Conservation (phyloP, 2,113 vertebrate species). For the Brachypodius melanocephalos region DNA sequence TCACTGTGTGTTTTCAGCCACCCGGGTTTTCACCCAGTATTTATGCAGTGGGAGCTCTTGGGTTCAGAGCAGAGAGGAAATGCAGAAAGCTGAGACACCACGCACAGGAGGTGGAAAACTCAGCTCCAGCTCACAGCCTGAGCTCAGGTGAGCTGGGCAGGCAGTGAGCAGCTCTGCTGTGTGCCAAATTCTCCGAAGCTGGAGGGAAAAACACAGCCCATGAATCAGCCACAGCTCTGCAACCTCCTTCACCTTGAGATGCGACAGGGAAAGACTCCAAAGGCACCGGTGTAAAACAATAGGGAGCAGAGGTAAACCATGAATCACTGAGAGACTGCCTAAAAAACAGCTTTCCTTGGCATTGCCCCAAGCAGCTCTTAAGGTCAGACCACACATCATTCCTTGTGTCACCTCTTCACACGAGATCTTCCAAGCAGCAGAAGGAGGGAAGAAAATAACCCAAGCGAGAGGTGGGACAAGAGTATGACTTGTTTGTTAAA, state of each 20-base stretch:
- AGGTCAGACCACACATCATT: not conserved
- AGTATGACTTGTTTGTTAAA: not conserved
- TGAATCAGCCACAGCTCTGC: not conserved
- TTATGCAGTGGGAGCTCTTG: not conserved
- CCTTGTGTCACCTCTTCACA: not conserved
- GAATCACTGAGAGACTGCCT: not conserved
- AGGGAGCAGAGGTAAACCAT: not conserved
- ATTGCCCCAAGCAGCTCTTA: not conserved
- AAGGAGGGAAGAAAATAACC: not conserved
- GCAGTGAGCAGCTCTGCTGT: not conserved
- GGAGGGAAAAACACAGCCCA: not conserved
- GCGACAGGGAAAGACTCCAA: not conserved
- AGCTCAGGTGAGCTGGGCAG: not conserved
- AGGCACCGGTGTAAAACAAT: not conserved
- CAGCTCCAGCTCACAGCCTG: not conserved
- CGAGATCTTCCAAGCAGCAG: not conserved
- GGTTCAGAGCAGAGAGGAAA: not conserved
- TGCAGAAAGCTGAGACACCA: not conserved
- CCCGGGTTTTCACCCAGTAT: not conserved
- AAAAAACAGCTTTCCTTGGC: not conserved
- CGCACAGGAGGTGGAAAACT: not conserved
- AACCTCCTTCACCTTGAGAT: slow-evolving; percentile 6
- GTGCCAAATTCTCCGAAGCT: not conserved
- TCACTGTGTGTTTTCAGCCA: not conserved
- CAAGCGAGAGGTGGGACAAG: not conserved